These are phyloP conservation scores for Dryadula phaetusa DNA, from an alignment of 2,888 invertebrate genomes.

Conservation along the genomic window DNA sequence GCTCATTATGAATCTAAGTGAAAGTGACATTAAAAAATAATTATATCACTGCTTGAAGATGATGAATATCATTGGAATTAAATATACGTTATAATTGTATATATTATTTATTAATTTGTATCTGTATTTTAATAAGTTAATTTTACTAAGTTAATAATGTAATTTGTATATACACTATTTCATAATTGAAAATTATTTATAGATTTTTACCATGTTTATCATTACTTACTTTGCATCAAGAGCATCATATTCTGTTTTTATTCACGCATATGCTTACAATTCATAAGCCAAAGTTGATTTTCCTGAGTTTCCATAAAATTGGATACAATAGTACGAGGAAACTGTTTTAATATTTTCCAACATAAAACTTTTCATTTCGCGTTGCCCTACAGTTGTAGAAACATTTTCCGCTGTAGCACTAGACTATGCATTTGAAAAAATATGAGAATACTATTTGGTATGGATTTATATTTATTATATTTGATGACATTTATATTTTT, in stretches of 20 bases:
- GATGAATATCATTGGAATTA: background rate
- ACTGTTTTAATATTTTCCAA: constrained; percentile 43
- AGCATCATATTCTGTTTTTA: constrained; percentile 8
- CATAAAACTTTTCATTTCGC: constrained; percentile 41
- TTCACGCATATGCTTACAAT: background rate
- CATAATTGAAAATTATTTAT: too few species aligned
- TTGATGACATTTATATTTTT: background rate
- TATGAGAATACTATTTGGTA: constrained; percentile 16
- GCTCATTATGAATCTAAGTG: constrained; percentile 9
- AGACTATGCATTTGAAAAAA: constrained; percentile 22
- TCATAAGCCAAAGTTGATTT: constrained; percentile 25
- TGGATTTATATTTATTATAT: constrained; percentile 14
- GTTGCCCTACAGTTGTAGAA: constrained; percentile 33
- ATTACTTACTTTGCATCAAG: background rate
- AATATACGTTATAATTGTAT: too few species aligned
- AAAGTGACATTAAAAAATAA: constrained; percentile 28
- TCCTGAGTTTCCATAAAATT: constrained; percentile 34
- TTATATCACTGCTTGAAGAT: constrained; percentile 17
- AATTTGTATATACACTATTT: too few species aligned
- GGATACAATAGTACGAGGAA: constrained; percentile 36
- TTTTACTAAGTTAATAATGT: too few species aligned
- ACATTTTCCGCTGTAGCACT: constrained; percentile 31
- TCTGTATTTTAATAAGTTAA: too few species aligned
- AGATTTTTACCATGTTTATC: too few species aligned
- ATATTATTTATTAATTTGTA: too few species aligned